Percentiles rank a stretch among this genome's conserved stretches.
Conservation (phyloP, 1,140 invertebrate genomes). For the Magallana angulata region DNA sequence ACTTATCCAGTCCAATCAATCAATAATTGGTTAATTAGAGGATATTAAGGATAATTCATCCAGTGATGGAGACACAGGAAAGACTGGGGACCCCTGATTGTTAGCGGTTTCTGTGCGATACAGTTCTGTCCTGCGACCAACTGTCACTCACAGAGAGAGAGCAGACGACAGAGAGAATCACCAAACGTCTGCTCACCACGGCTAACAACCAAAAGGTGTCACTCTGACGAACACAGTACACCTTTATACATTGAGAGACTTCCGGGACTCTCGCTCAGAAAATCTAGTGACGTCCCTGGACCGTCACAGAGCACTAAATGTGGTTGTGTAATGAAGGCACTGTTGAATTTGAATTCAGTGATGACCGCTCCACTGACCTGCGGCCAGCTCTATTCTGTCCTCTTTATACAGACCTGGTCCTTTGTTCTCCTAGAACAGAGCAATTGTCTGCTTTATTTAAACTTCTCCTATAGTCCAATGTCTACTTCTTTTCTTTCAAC, state of each 20-base stretch:
- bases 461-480: not conserved
- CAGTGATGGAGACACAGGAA: not conserved
- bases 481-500: not conserved
- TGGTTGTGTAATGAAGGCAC: not conserved
- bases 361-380: conserved; percentile 29
- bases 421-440: not conserved
- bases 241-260: not conserved
- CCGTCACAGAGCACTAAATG: not conserved
- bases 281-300: not conserved
- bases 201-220: conserved; percentile 23
- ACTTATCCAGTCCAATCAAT: not conserved
- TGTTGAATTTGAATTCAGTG: not conserved
- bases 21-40: not conserved
- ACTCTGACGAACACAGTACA: not conserved
- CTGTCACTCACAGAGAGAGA: not conserved
- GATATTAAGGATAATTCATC: not conserved
- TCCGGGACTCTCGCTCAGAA: not conserved
- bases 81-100: not conserved
- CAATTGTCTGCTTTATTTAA: not conserved
- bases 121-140: not conserved
- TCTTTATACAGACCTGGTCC: not conserved
- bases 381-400: not conserved
- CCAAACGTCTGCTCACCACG: not conserved
- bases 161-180: not conserved
- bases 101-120: not conserved